Percentiles rank a stretch among this genome's conserved stretches.
These are phyloP conservation scores for Plectrocnemia conspersa DNA, from an alignment of 1,140 invertebrate species.

Conservation along the genomic window DNA sequence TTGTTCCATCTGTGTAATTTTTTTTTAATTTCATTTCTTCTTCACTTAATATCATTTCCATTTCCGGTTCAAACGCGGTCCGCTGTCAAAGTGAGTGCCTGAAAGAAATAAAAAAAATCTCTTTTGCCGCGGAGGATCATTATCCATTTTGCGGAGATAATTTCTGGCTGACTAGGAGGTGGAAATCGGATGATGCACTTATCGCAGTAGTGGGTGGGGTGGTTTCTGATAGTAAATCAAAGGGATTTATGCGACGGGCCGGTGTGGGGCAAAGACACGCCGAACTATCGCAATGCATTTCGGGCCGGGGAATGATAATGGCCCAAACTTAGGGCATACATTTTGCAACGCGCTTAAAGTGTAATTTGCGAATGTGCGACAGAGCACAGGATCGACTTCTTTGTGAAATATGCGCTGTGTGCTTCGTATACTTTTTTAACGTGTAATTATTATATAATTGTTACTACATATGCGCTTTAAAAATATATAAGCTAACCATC, in stretches of 20 bases:
- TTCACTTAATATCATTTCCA: too few relatives aligned
- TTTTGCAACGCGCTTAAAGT: slow-evolving; percentile 20
- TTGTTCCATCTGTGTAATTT: not conserved
- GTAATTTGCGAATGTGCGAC: slow-evolving; percentile 21
- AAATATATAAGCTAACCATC: too few relatives aligned
- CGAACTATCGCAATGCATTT: slow-evolving; percentile 31
- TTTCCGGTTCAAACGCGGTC: slow-evolving; percentile 1
- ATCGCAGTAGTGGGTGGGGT: not conserved
- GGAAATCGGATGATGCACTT: slow-evolving; percentile 1
- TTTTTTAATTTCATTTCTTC: too few relatives aligned
- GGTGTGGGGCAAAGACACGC: slow-evolving; percentile 10
- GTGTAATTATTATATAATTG: too few relatives aligned
- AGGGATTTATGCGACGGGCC: slow-evolving; percentile 25
- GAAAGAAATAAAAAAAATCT: too few relatives aligned
- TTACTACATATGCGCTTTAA: too few relatives aligned
- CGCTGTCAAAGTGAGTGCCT: slow-evolving; percentile 2
- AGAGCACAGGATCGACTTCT: not conserved
- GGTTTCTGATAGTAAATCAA: too few relatives aligned
- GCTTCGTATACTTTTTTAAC: too few relatives aligned
- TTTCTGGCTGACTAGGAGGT: not conserved
- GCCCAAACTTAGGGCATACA: slow-evolving; percentile 30
- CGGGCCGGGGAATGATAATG: slow-evolving; percentile 28
- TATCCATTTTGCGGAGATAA: slow-evolving; percentile 13
- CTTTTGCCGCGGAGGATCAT: slow-evolving; percentile 8
- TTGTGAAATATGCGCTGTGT: too few relatives aligned